These are phyloP conservation scores for Sarcophaga rosellei DNA, from an alignment of 2,888 invertebrate species.

Conservation along the genomic window DNA sequence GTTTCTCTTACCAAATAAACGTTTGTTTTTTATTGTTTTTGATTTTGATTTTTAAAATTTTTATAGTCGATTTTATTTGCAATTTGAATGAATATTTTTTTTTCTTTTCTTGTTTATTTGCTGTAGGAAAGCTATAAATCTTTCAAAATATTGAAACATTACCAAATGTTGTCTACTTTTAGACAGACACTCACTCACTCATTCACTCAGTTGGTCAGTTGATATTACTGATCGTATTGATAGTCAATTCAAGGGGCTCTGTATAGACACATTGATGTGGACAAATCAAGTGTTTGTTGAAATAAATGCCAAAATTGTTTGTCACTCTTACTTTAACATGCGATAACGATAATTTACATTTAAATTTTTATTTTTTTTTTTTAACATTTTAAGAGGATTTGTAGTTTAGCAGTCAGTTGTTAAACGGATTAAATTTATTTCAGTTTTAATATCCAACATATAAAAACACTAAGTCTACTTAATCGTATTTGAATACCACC, in stretches of 20 bases:
- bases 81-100: too few relatives aligned
- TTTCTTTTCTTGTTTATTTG: neutral
- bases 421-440: too few relatives aligned
- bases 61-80: neutral
- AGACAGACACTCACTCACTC: neutral
- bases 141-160: neutral
- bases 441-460: too few relatives aligned
- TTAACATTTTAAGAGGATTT: too few relatives aligned
- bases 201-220: neutral
- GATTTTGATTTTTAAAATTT: neutral
- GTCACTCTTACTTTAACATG: neutral
- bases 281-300: slow-evolving; percentile 34
- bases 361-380: too few relatives aligned
- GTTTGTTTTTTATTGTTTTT: neutral
- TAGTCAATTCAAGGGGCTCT: slow-evolving; percentile 10
- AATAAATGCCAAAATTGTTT: slow-evolving; percentile 41
- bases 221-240: neutral
- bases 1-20: neutral
- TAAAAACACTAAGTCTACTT: too few relatives aligned
- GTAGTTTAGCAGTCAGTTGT: too few relatives aligned
- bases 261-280: slow-evolving; percentile 46
- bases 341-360: too few relatives aligned
- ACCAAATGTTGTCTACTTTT: neutral
- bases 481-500: too few relatives aligned
- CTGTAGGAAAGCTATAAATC: neutral